Conservation (phyloP, 2,113 vertebrate species). For the Otus sunia region DNA sequence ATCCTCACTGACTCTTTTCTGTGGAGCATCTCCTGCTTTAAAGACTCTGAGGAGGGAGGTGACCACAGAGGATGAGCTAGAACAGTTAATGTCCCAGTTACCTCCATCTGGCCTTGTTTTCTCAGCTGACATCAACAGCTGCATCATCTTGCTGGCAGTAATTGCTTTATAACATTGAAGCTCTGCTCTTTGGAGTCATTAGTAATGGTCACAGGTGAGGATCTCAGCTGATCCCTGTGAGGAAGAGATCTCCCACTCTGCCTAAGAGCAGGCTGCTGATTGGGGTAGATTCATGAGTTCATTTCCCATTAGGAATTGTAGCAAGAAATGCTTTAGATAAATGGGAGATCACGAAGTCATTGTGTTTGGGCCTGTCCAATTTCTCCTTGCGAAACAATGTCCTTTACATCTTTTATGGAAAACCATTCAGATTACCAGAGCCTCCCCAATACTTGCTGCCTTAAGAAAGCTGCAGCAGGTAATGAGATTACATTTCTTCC, state of each 20-base stretch:
- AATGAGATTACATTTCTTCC: not conserved
- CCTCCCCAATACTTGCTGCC: not conserved
- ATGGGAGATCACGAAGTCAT: not conserved
- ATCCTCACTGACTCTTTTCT: not conserved
- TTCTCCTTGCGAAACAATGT: not conserved
- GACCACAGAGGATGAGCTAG: not conserved
- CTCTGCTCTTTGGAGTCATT: not conserved
- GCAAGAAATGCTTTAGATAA: not conserved
- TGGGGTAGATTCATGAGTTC: not conserved
- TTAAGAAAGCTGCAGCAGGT: not conserved
- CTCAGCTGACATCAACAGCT: not conserved
- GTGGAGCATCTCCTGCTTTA: not conserved
- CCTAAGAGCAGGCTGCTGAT: not conserved
- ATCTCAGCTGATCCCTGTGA: not conserved
- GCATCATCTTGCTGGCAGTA: not conserved
- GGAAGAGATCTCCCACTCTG: not conserved
- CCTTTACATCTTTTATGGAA: not conserved
- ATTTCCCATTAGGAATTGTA: not conserved
- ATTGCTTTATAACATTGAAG: not conserved
- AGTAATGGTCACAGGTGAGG: not conserved
- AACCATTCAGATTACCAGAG: not conserved
- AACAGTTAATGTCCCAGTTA: not conserved
- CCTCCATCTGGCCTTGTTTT: not conserved
- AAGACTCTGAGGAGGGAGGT: not conserved
- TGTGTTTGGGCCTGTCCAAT: not conserved